Conservation (phyloP, 2,888 invertebrate genomes). For the Cephus runcator region DNA sequence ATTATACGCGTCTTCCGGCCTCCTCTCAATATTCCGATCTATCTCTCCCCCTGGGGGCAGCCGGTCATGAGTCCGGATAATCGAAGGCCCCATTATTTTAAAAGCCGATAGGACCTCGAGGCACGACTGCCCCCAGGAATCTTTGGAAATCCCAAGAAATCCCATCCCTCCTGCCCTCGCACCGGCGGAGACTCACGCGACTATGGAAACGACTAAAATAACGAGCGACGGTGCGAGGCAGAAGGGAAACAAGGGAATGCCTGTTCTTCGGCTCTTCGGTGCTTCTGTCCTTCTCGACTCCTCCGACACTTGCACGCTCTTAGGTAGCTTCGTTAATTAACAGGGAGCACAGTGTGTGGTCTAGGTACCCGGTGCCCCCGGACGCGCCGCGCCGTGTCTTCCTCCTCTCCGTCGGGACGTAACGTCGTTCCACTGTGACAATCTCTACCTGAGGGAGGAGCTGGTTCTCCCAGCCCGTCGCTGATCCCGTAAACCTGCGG, state of each 20-base stretch:
- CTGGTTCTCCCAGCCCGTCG: too few relatives aligned
- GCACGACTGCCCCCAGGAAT: not conserved
- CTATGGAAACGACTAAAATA: slow-evolving; percentile 35
- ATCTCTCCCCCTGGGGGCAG: not conserved
- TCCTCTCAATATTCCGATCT: not conserved
- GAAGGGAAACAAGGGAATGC: slow-evolving; percentile 48
- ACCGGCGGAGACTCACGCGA: not conserved
- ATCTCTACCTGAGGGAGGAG: not conserved
- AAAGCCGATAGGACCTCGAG: not conserved
- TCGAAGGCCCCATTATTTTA: not conserved
- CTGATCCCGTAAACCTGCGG: not conserved
- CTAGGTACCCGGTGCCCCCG: slow-evolving; percentile 19
- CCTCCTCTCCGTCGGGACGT: not conserved
- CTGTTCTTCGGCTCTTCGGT: slow-evolving; percentile 34
- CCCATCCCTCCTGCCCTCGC: not conserved
- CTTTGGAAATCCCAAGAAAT: not conserved
- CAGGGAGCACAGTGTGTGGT: slow-evolving; percentile 53
- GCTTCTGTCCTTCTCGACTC: slow-evolving; percentile 25
- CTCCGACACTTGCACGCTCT: slow-evolving; percentile 9
- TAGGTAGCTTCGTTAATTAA: slow-evolving; percentile 51
- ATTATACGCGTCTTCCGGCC: slow-evolving; percentile 48
- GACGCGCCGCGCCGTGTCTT: not conserved
- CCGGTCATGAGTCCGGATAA: not conserved
- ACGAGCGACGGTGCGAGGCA: slow-evolving; percentile 42
- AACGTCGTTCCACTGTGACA: not conserved